Evolutionary conservation across 2,113 vertebrate genomes (phyloP).

Genomic region (Eidolon helvum): DNA sequence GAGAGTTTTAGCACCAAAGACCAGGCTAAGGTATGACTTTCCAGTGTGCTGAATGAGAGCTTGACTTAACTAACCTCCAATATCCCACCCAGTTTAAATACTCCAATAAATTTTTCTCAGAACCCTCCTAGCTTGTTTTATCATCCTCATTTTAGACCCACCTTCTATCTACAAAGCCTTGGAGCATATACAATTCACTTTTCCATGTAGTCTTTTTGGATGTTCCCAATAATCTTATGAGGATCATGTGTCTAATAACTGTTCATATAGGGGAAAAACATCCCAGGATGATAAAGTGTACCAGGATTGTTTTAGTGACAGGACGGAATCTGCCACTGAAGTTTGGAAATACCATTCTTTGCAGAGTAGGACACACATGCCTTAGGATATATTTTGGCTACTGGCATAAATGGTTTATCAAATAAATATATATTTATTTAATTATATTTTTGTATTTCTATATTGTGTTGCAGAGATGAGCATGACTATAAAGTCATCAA

Average conservation of each 20-base stretch:
- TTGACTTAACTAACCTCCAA: not conserved
- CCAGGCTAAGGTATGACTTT: not conserved
- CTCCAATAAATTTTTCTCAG: not conserved
- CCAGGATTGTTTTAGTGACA: not conserved
- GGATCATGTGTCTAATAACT: not conserved
- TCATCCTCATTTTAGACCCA: not conserved
- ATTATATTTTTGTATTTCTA: not conserved
- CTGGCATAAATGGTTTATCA: not conserved
- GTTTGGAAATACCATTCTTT: not conserved
- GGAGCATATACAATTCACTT: not conserved
- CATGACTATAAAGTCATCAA: not conserved
- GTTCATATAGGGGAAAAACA: not conserved
- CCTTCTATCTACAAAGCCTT: not conserved
- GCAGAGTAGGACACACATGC: not conserved
- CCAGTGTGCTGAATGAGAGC: not conserved
- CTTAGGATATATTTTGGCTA: not conserved
- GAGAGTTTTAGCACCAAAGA: not conserved
- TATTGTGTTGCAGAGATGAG: not conserved
- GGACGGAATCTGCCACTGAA: not conserved
- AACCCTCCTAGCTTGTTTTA: not conserved
- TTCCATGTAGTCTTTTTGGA: not conserved
- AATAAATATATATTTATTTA: not conserved
- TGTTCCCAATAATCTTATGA: not conserved
- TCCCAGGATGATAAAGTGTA: not conserved
- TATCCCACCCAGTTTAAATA: not conserved